Evolutionary conservation across 2,888 invertebrate species (phyloP), one percentile per base, ranked within the genome.

Genomic region (Parochlus steinenii): DNA sequence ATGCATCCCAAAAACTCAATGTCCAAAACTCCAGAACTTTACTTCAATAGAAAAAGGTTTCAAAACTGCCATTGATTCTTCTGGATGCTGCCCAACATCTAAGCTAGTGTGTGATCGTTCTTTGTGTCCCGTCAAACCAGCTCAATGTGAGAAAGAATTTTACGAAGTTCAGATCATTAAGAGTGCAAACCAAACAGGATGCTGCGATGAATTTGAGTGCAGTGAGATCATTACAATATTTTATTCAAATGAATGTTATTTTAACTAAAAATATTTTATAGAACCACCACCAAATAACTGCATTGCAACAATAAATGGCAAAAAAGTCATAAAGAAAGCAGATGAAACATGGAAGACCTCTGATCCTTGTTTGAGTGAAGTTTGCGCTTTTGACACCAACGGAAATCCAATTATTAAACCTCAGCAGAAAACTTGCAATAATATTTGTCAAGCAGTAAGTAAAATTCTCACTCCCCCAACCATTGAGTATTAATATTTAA

Each of bases 1-100:
- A 58, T 85, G 85, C 48, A 71, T 72, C 48, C 78, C 79, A 0
- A 53, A 62, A 4, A 70, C 71, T 27, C 72, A 82, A 42, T 85
- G 85, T 48, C 69, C 70, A 5, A 50, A 53, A 2, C 46, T 69
- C 2, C 53, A 56, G 0, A 46, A 36, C n/a, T 36, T 14, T 17
- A 29, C 36, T 3, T 15, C 62, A 18, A 45, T 74, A 14, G 64
- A 70, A 42, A 65, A 69, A 0, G 82, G 82, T 12, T 71, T 73
- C 56, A 63, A 65, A 40, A 57, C 67, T 19, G 52, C 61, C 2
- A 50, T 65, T n/a, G 64, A 72, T 41, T 60, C 60, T 2, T 61
- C 64, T 14, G 81, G 81, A 1, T 86, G 86, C 50, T 86, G 86
- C 48, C 75, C 81, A 0, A 62, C 62, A 5, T 49, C 64, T 6